Conservation (phyloP, 2,888 invertebrate genomes). For the Eubasilissa splendida region DNA sequence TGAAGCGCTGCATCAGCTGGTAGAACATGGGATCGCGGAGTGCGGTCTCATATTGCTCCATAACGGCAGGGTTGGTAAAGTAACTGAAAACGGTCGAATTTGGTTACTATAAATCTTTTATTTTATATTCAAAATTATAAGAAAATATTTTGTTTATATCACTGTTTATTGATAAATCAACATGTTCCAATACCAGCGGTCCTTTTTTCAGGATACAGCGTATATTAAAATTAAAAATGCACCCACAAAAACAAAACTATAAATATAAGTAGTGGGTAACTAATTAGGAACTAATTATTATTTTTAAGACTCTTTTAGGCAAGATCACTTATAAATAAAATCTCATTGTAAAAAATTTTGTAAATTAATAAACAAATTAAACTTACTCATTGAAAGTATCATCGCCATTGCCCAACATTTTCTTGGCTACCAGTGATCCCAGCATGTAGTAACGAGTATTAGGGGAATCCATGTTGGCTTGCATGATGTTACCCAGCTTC, state of each 20-base stretch:
- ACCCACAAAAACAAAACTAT: no score
- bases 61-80: constrained; percentile 73
- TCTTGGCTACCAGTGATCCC: constrained; percentile 72
- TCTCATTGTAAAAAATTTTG: no score
- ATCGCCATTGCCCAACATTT: constrained; percentile 72
- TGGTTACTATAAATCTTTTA: constrained; percentile 35
- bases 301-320: no score
- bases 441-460: constrained; percentile 75
- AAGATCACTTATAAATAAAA: neutral
- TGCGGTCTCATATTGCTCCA: constrained; percentile 77
- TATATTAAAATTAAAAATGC: no score
- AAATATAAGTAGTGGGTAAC: constrained; percentile 24
- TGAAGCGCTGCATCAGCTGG: constrained; percentile 76
- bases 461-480: constrained; percentile 76
- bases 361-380: neutral
- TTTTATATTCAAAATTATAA: no score
- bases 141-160: no score
- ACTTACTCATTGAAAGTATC: constrained; percentile 59
- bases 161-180: no score
- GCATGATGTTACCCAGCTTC: constrained; percentile 77
- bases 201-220: no score
- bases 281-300: neutral
- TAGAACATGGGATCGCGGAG: constrained; percentile 84
- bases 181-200: no score
- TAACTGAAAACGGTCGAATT: constrained; percentile 63